A percentile compares a stretch with the other conserved stretches of the same genome.
Evolutionary conservation across 2,113 vertebrate species (phyloP).

Genomic region (Oxygymnocypris stewartii): DNA sequence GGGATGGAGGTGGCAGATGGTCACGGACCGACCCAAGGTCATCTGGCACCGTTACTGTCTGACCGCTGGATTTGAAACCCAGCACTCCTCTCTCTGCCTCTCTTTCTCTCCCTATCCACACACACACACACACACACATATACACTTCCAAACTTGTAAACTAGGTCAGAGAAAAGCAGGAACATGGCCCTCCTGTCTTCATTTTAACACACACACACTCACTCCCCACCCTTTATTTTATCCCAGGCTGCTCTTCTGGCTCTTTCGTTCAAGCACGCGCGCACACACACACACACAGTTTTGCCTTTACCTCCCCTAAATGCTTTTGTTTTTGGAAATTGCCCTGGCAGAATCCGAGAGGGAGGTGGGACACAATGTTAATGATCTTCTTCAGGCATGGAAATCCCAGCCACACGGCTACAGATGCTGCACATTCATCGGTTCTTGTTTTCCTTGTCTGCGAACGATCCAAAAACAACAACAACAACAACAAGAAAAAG

Average conservation of each 20-base stretch:
- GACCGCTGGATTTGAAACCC: conserved; percentile 74
- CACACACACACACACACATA: conserved; percentile 49
- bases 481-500: not conserved
- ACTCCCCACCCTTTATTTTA: conserved; percentile 9
- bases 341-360: conserved; percentile 58
- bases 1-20: conserved; percentile 80
- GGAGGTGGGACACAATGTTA: conserved; percentile 69
- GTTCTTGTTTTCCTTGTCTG: conserved; percentile 64
- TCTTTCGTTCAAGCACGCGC: not conserved
- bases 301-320: conserved; percentile 55
- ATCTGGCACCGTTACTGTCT: conserved; percentile 71
- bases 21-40: conserved; percentile 79
- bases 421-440: conserved; percentile 62
- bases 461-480: conserved; percentile 12
- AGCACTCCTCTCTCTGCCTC: conserved; percentile 60
- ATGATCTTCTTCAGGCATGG: conserved; percentile 74
- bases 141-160: conserved; percentile 49
- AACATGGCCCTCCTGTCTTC: conserved; percentile 67
- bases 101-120: conserved; percentile 53
- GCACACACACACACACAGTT: conserved; percentile 12
- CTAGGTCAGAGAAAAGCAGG: conserved; percentile 70
- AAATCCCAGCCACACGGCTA: conserved; percentile 67
- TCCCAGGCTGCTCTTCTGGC: conserved; percentile 61
- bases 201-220: conserved; percentile 59
- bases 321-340: conserved; percentile 68